Evolutionary conservation across 2,888 invertebrate genomes (phyloP).

Genomic region (Mechanitis mazaeus): DNA sequence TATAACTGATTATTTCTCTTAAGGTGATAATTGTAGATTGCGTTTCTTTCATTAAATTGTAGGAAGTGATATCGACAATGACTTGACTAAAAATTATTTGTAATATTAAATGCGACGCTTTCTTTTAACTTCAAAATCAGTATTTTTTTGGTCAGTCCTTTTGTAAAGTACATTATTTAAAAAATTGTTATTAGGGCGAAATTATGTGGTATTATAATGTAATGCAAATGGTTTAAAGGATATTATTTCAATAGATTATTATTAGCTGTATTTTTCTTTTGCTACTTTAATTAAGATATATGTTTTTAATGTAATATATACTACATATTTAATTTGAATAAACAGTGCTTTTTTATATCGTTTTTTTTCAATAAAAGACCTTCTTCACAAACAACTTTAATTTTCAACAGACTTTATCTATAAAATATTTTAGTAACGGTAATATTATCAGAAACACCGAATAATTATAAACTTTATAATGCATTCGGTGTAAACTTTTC

Average conservation of each 20-base stretch:
- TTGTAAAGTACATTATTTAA: conserved; percentile 58
- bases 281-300: conserved; percentile 74
- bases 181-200: conserved; percentile 56
- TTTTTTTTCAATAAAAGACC: conserved; percentile 27
- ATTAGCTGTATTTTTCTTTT: conserved; percentile 73
- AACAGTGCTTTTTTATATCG: conserved; percentile 67
- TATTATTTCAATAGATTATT: conserved; percentile 70
- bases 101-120: conserved; percentile 19
- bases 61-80: conserved; percentile 22
- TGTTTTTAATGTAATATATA: conserved; percentile 73
- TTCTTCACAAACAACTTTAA: conserved; percentile 44
- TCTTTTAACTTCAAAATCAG: conserved; percentile 42
- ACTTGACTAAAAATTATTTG: conserved; percentile 19
- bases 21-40: conserved; percentile 29
- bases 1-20: conserved; percentile 59
- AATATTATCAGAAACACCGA: conserved; percentile 40
- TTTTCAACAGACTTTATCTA: conserved; percentile 59
- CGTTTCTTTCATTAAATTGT: conserved; percentile 19
- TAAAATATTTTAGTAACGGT: conserved; percentile 40
- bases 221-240: conserved; percentile 63
- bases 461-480: conserved; percentile 44
- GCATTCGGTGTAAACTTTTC: conserved; percentile 39
- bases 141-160: conserved; percentile 59
- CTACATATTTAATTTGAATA: conserved; percentile 73
- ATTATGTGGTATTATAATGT: conserved; percentile 61